Evolutionary conservation across 2,113 vertebrate genomes (phyloP).

Genomic region (Tenebrosternarchus preto): DNA sequence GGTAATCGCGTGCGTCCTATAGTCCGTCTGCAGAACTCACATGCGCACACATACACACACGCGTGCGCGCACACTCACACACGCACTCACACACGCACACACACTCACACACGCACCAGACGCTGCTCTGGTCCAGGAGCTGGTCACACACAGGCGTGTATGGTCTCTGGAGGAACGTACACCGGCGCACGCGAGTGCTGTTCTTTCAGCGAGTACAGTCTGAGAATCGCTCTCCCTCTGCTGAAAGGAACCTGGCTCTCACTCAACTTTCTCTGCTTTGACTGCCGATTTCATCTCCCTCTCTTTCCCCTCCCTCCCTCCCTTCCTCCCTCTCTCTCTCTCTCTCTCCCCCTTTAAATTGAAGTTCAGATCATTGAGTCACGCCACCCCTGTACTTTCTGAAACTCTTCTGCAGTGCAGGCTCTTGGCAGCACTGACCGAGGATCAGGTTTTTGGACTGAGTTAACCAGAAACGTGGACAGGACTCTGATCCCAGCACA

Average conservation of each 20-base stretch:
- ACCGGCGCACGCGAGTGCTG: too few relatives aligned
- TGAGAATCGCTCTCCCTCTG: conserved; percentile 12
- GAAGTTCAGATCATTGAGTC: conserved; percentile 69
- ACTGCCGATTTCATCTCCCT: conserved; percentile 58
- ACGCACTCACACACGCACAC: not conserved
- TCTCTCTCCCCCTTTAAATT: conserved; percentile 41
- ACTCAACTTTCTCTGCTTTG: conserved; percentile 69
- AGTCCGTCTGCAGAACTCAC: conserved; percentile 61
- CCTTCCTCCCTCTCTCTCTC: conserved; percentile 25
- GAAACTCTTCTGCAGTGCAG: conserved; percentile 79
- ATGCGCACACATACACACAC: conserved; percentile 14
- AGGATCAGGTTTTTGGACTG: not conserved
- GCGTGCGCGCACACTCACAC: not conserved
- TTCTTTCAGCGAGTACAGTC: too few relatives aligned
- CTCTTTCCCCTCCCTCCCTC: conserved; percentile 41
- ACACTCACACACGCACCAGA: too few relatives aligned
- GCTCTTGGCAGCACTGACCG: conserved; percentile 6
- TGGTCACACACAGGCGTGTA: too few relatives aligned
- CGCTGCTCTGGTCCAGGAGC: too few relatives aligned
- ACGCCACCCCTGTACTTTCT: conserved; percentile 64
- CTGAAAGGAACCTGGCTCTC: conserved; percentile 57
- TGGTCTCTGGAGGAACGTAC: too few relatives aligned
- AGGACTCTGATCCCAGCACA: not conserved
- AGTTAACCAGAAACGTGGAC: too few relatives aligned
- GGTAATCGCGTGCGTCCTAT: conserved; percentile 74